These are phyloP conservation scores for Dermochelys coriacea DNA, from an alignment of 2,797 vertebrate genomes.

Conservation along the genomic window DNA sequence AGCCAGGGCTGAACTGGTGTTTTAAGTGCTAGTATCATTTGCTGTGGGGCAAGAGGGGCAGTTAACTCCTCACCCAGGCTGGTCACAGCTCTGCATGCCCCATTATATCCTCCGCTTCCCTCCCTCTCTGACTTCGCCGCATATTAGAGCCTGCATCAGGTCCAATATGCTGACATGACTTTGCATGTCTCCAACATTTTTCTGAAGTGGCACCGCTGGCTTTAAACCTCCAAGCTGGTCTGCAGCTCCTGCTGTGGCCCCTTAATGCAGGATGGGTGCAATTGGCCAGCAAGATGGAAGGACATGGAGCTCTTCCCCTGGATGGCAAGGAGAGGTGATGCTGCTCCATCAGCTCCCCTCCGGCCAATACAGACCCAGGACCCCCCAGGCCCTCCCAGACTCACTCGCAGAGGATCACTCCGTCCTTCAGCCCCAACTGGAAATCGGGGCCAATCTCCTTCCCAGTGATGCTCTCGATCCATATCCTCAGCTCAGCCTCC, in stretches of 20 bases:
- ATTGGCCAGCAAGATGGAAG: not conserved
- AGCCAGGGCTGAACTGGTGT: not conserved
- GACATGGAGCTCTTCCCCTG: not conserved
- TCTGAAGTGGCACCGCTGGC: not conserved
- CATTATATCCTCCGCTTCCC: no score
- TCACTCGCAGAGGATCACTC: slow-evolving; percentile 93
- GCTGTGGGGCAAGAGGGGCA: not conserved
- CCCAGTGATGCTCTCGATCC: slow-evolving; percentile 91
- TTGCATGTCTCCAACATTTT: no score
- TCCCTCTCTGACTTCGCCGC: no score
- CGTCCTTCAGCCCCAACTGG: slow-evolving; percentile 93
- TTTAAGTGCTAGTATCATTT: not conserved
- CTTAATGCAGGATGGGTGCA: not conserved
- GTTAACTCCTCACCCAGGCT: no score
- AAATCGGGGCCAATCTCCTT: slow-evolving; percentile 88
- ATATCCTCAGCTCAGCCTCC: slow-evolving; percentile 90
- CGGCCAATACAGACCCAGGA: not conserved
- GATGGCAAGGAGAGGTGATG: not conserved
- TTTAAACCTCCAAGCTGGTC: not conserved
- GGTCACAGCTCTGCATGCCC: no score
- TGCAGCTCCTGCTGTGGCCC: not conserved
- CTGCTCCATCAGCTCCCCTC: not conserved
- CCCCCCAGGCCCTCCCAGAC: slow-evolving; percentile 41
- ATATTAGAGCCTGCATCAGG: no score
- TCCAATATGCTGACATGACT: not conserved